These are phyloP conservation scores for Myopa testacea DNA, from an alignment of 2,888 invertebrate species.

Conservation along the genomic window DNA sequence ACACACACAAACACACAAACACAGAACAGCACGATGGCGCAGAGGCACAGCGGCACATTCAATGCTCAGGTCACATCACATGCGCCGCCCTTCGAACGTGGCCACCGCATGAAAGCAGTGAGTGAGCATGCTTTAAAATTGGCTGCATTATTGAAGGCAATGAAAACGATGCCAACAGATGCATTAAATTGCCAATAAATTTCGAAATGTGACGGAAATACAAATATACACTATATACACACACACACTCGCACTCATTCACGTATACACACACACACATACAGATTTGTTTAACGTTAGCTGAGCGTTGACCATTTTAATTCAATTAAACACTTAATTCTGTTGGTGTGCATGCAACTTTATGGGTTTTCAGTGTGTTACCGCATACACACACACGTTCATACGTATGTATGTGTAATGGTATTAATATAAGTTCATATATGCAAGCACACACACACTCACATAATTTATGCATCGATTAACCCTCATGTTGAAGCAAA, in stretches of 20 bases:
- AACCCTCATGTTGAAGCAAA: too few relatives aligned
- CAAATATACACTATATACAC: neutral
- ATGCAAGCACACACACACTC: neutral
- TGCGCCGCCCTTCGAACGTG: neutral
- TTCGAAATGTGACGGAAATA: slow-evolving; percentile 21
- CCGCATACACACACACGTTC: neutral
- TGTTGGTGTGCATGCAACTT: neutral
- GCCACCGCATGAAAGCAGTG: slow-evolving; percentile 17
- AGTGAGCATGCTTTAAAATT: slow-evolving; percentile 25
- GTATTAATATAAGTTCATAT: neutral
- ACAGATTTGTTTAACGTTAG: neutral
- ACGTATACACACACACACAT: neutral
- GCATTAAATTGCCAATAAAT: slow-evolving; percentile 37
- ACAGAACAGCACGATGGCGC: too few relatives aligned
- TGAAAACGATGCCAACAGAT: slow-evolving; percentile 34
- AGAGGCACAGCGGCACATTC: neutral
- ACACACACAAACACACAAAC: neutral
- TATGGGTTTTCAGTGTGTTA: neutral
- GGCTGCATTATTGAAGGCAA: slow-evolving; percentile 20
- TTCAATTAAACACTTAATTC: slow-evolving; percentile 28
- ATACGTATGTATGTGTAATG: too few relatives aligned
- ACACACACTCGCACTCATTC: slow-evolving; percentile 3
- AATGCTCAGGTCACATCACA: slow-evolving; percentile 3
- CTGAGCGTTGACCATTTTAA: slow-evolving; percentile 32
- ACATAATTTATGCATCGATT: neutral